phyloP scores from a whole-genome alignment of 2,888 invertebrate genomes.

The Linnaemya vulpina region DNA sequence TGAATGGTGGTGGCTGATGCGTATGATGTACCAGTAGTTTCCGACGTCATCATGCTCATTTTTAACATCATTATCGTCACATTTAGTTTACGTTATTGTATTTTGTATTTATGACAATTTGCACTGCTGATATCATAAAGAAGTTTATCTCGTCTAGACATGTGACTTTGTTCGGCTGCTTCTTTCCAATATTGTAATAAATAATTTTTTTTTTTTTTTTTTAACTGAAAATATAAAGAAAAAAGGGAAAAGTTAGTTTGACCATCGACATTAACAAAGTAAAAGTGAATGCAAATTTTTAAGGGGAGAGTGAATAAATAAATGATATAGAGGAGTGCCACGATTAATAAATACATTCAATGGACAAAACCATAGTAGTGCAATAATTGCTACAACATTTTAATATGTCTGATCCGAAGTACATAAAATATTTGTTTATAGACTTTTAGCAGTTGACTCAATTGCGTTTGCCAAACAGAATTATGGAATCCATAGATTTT shows the following conservation, averaged over 20 bases:
- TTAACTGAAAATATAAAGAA: conserved; percentile 60
- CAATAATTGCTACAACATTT: no score
- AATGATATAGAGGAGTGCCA: no score
- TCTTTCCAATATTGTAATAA: conserved; percentile 15
- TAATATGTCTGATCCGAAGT: no score
- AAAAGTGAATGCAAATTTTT: background rate
- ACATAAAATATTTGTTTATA: no score
- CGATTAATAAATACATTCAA: no score
- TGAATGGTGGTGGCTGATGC: conserved; percentile 21
- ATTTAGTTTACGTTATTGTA: conserved; percentile 4
- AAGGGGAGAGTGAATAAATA: background rate
- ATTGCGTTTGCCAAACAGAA: no score
- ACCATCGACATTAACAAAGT: background rate
- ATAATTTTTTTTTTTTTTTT: background rate
- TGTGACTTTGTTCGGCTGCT: conserved; percentile 3
- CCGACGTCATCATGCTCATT: conserved; percentile 7
- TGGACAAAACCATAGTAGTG: no score
- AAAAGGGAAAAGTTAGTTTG: conserved; percentile 40
- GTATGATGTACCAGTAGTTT: conserved; percentile 37
- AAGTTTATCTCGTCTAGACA: conserved; percentile 63
- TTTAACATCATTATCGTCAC: conserved; percentile 7
- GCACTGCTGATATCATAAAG: conserved; percentile 24
- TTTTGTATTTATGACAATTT: conserved; percentile 28
- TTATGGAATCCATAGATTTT: no score
- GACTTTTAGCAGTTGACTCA: no score